phyloP scores from a whole-genome alignment of 2,797 vertebrate genomes.

The Gobionotothen gibberifrons region DNA sequence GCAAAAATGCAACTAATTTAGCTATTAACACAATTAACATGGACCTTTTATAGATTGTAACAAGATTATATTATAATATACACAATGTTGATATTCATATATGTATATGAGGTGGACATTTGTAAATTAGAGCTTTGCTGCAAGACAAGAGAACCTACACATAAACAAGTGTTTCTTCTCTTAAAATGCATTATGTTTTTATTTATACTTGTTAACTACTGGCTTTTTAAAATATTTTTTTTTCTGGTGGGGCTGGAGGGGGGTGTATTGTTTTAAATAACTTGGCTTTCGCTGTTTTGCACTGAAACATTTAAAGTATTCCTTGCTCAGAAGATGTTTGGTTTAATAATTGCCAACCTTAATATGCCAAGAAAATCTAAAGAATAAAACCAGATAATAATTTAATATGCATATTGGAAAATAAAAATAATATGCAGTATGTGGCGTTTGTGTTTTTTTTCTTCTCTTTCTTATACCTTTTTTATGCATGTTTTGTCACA shows the following conservation, averaged over 20 bases:
- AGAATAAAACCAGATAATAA: conserved; percentile 41
- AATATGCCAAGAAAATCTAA: conserved; percentile 46
- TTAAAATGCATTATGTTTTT: conserved; percentile 46
- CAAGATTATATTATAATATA: conserved; percentile 51
- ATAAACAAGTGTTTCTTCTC: conserved; percentile 31
- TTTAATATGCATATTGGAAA: conserved; percentile 72
- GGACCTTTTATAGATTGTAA: conserved; percentile 63
- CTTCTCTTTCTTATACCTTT: not conserved
- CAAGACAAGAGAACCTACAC: conserved; percentile 49
- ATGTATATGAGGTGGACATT: conserved; percentile 63
- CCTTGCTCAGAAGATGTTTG: conserved; percentile 62
- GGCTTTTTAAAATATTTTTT: conserved; percentile 50
- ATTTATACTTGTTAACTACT: conserved; percentile 70
- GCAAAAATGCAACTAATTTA: conserved; percentile 41
- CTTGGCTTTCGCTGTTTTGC: conserved; percentile 81
- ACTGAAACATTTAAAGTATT: conserved; percentile 72
- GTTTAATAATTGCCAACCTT: conserved; percentile 47
- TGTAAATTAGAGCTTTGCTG: conserved; percentile 61
- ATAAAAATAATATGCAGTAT: conserved; percentile 68
- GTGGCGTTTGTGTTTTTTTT: conserved; percentile 3
- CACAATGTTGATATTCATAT: conserved; percentile 64
- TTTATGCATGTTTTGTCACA: not conserved
- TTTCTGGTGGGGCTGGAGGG: conserved; percentile 26
- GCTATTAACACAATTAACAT: conserved; percentile 47
- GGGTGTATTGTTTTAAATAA: conserved; percentile 65